Base-by-base conservation (phyloP, 2,797 vertebrate genomes). In the Psittacula derbiana region DNA sequence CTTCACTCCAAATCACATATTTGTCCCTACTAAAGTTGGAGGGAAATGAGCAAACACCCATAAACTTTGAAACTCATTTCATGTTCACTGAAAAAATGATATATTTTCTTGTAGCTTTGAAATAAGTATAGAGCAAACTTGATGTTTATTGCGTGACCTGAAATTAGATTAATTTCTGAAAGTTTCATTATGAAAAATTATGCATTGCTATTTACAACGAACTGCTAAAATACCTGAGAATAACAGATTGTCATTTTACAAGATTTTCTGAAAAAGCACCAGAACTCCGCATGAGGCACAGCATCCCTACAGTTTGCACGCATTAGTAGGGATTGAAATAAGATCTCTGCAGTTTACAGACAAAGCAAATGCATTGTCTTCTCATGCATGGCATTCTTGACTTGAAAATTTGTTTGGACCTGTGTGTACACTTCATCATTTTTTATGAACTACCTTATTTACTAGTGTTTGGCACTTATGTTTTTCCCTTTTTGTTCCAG, bases 41-140 rank as follows among this genome's bases (percentile, higher is more conserved):
- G 33, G 50, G 41, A 90, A 84, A 82, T 72, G 71, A 92, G 28
- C 24, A 78, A 83, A 92, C 92, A 27, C 28, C 36, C 71, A 93
- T 92, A 87, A 93, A 82, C 46, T 92, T 73, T 76, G 67, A 80
- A 96, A 76, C 30, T 61, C 70, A 93, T 94, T 92, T 92, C 70
- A 52, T 33, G 76, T 78, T 86, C 55, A 53, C 50, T 88, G 83
- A 81, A 84, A 84, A 86, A 75, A 28, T 53, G 44, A 38, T 75
- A 20, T 23, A 53, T 66, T 66, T 65, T 86, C 64, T 81, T 76
- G 28, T 36, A 73, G 46, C 73, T 79, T 73, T 73, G 67, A 85
- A 80, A 84, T 73, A 69, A 76, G 11, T 27, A n/a, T 28, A 71
- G 44, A 80, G 40, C 38, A 85, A 87, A 53, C 24, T 64, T 52